A percentile compares a stretch with the other conserved stretches of the same genome.
Evolutionary conservation across 2,888 invertebrate species (phyloP).

Genomic region (Hyppa rectilinea): DNA sequence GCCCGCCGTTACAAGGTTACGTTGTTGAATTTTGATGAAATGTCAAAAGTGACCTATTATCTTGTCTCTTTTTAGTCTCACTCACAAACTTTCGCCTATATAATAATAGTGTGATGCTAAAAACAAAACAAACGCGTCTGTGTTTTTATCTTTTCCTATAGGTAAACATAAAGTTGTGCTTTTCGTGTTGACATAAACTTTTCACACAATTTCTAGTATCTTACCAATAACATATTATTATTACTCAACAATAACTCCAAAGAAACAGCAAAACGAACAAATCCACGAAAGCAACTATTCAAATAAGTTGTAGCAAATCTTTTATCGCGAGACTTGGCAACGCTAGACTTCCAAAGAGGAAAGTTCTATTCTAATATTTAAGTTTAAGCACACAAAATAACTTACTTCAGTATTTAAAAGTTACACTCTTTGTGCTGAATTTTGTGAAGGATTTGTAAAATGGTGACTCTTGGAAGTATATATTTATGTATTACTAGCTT

Average conservation of each 20-base stretch:
- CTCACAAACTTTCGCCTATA: too few relatives aligned
- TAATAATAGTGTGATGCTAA: too few relatives aligned
- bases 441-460: constrained; percentile 19
- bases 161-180: too few relatives aligned
- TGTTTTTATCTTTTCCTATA: too few relatives aligned
- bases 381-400: constrained; percentile 59
- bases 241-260: constrained; percentile 16
- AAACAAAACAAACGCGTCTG: too few relatives aligned
- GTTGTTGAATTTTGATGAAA: too few relatives aligned
- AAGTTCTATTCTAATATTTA: constrained; percentile 65
- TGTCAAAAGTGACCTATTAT: too few relatives aligned
- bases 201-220: background rate
- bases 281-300: constrained; percentile 47
- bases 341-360: constrained; percentile 50
- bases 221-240: constrained; percentile 13
- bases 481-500: background rate
- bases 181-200: too few relatives aligned
- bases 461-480: background rate
- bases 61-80: too few relatives aligned
- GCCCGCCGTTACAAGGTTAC: too few relatives aligned
- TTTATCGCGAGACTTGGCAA: constrained; percentile 60
- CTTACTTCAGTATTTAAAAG: constrained; percentile 57
- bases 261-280: constrained; percentile 31
- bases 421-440: constrained; percentile 19
- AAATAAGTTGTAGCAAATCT: constrained; percentile 56